phyloP scores from a whole-genome alignment of 2,797 vertebrate species.

The Rhynchotus rufescens region DNA sequence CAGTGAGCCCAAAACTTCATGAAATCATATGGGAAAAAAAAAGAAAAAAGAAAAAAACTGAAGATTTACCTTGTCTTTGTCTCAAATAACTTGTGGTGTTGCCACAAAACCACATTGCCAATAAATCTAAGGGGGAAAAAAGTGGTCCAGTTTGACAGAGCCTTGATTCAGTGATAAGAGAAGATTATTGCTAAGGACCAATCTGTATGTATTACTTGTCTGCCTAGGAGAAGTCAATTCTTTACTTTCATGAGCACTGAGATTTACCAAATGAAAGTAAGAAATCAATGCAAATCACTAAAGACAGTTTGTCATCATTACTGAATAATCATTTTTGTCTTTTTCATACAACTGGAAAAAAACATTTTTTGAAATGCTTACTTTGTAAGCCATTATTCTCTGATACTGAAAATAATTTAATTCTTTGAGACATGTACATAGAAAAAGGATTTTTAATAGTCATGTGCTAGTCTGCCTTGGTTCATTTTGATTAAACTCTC shows the following conservation, averaged over 20 bases:
- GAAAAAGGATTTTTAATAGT: neutral
- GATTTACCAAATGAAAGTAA: neutral
- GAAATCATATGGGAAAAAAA: neutral
- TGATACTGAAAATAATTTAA: neutral
- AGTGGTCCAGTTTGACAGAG: neutral
- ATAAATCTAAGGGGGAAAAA: neutral
- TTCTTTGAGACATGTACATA: neutral
- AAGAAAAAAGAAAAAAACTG: neutral
- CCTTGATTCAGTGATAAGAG: neutral
- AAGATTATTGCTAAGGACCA: neutral
- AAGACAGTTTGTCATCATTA: neutral
- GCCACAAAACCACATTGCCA: neutral
- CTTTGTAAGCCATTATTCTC: neutral
- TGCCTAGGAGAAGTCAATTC: neutral
- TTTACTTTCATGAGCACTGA: neutral
- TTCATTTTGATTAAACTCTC: neutral
- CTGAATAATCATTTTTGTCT: neutral
- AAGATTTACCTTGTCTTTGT: rapidly evolving
- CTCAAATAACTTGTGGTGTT: neutral
- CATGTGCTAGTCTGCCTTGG: neutral
- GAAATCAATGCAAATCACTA: neutral
- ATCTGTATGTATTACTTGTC: neutral
- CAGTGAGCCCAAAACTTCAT: neutral
- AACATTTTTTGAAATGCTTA: neutral
- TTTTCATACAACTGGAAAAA: neutral